phyloP scores from a whole-genome alignment of 2,888 invertebrate genomes.

The Orgyia antiqua region DNA sequence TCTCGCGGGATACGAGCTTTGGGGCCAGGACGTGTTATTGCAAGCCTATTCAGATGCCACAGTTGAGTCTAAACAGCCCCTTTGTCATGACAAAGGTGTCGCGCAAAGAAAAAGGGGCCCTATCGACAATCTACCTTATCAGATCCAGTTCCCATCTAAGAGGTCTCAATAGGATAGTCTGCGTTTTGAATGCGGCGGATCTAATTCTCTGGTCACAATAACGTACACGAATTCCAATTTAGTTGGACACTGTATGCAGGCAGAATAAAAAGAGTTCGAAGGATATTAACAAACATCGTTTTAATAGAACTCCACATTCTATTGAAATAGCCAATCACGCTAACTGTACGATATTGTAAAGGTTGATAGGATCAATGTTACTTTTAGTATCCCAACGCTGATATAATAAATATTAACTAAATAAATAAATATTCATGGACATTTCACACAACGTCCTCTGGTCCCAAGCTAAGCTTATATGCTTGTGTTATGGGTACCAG shows the following conservation, averaged over 20 bases:
- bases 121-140: slow-evolving; percentile 76
- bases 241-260: slow-evolving; percentile 47
- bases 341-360: slow-evolving; percentile 8
- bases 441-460: too few relatives aligned
- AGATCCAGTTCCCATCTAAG: slow-evolving; percentile 75
- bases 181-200: slow-evolving; percentile 70
- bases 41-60: slow-evolving; percentile 76
- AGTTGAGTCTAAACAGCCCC: slow-evolving; percentile 71
- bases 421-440: too few relatives aligned
- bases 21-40: slow-evolving; percentile 72
- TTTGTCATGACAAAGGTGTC: slow-evolving; percentile 78
- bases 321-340: slow-evolving; percentile 33
- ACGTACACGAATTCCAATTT: slow-evolving; percentile 64
- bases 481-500: too few relatives aligned
- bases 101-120: slow-evolving; percentile 74
- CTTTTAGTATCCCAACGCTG: too few relatives aligned
- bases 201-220: slow-evolving; percentile 73
- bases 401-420: too few relatives aligned
- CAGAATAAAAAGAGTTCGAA: slow-evolving; percentile 46
- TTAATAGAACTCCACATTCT: slow-evolving; percentile 40
- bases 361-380: too few relatives aligned
- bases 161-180: slow-evolving; percentile 73
- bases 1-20: slow-evolving; percentile 71
- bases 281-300: slow-evolving; percentile 47
- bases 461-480: too few relatives aligned